Evolutionary conservation across 2,113 vertebrate genomes (phyloP).

Genomic region (Rallus limicola): DNA sequence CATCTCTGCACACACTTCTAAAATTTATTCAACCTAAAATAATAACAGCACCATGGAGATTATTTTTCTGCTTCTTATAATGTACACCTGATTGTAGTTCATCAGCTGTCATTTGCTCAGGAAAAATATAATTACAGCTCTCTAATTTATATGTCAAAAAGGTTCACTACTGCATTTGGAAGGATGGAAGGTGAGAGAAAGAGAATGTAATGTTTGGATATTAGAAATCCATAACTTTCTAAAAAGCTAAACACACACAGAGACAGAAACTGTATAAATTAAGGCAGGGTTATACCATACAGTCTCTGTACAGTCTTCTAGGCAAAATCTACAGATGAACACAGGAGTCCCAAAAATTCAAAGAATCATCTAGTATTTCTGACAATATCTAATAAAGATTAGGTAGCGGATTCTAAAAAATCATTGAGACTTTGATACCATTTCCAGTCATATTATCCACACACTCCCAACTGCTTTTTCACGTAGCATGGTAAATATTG

Average conservation of each 20-base stretch:
- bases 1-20: not conserved
- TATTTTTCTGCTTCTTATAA: not conserved
- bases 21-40: not conserved
- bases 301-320: accelerated
- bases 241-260: not conserved
- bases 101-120: conserved; percentile 3
- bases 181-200: not conserved
- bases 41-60: not conserved
- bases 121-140: not conserved
- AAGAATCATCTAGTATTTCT: not conserved
- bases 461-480: not conserved
- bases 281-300: not conserved
- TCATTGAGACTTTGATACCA: not conserved
- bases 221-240: not conserved
- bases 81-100: not conserved
- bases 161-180: not conserved
- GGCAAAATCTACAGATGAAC: not conserved
- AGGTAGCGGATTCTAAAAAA: not conserved
- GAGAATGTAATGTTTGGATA: not conserved
- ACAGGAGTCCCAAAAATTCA: not conserved
- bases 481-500: not conserved
- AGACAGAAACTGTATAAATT: not conserved
- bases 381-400: not conserved
- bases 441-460: not conserved
- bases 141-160: not conserved